Evolutionary conservation across 2,113 vertebrate genomes (phyloP).

Genomic region (Phalacrocorax pelagicus): DNA sequence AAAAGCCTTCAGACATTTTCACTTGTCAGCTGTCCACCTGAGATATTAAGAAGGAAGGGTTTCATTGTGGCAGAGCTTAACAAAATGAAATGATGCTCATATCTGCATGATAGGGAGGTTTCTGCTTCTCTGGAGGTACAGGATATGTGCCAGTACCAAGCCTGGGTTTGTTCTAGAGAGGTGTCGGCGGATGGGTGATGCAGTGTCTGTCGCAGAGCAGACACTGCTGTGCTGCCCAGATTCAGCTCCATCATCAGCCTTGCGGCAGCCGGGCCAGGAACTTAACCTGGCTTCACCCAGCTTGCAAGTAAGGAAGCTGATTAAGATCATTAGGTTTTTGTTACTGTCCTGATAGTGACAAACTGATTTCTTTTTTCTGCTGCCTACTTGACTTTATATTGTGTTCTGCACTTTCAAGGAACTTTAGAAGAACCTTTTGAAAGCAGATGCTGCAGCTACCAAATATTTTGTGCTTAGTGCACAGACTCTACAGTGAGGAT

Average conservation of each 20-base stretch:
- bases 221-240: not conserved
- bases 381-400: not conserved
- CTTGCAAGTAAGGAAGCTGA: not conserved
- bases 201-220: not conserved
- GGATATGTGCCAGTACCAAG: not conserved
- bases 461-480: not conserved
- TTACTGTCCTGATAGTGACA: not conserved
- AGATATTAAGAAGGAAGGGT: not conserved
- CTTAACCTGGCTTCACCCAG: not conserved
- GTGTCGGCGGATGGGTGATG: rapidly evolving
- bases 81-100: not conserved
- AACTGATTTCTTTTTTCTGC: not conserved
- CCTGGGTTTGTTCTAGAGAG: not conserved
- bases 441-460: not conserved
- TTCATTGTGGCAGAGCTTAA: not conserved
- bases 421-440: not conserved
- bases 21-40: not conserved
- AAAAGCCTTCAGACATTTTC: not conserved
- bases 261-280: not conserved
- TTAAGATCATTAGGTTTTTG: not conserved
- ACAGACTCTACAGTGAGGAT: not conserved
- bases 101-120: not conserved
- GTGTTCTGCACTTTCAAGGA: not conserved
- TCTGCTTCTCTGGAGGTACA: no score
- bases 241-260: not conserved